Evolutionary conservation across 1,140 invertebrate genomes (phyloP), one percentile per base, ranked within the genome.

Genomic region (Sesamia nonagrioides): DNA sequence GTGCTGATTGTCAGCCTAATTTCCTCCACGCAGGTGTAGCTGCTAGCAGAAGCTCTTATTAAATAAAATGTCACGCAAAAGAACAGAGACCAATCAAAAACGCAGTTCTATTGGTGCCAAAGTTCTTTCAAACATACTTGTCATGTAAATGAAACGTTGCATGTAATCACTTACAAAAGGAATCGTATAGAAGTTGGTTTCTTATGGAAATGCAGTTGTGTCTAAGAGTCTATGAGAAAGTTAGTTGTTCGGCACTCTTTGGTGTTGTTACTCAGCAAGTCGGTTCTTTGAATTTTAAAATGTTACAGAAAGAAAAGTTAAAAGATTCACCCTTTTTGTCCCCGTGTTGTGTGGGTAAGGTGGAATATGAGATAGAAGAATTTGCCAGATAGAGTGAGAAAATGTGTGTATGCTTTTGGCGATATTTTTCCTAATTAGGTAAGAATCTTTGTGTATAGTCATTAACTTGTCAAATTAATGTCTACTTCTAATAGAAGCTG

Each of bases 231-330:
- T 18, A 66, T 37, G 37, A 45, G 37, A 21, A 75, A 45, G 42
- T 63, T 50, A 63, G 42, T 50, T 45, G 52, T 58, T 73, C 35
- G 11, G 40, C n/a, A 63, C 21, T 56, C 58, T 61, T 37, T 63
- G 40, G 37, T 50, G 40, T 63, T 75, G 58, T 61, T 75, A 63
- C 63, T 63, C 27, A 63, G 27, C 42, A 45, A 58, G 71, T 40
- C 35, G 33, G 48, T 60, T 58, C n/a, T 74, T 74, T 60, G 71
- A 74, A 60, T 71, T 71, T 71, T 50, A 71, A 71, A 54, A 71
- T 37, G n/a, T 52, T 71, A 8, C 54, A 71, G 48, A 71, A 37
- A 52, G 66, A 52, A 52, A 52, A 71, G 27, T 71, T 52, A n/a
- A 6, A 9, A 15, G n/a, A 71, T 35, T 48, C 3, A 27, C 27